A percentile compares a stretch with the other conserved stretches of the same genome.
phyloP scores from a whole-genome alignment of 2,888 invertebrate species.

The Athalia circularis region DNA sequence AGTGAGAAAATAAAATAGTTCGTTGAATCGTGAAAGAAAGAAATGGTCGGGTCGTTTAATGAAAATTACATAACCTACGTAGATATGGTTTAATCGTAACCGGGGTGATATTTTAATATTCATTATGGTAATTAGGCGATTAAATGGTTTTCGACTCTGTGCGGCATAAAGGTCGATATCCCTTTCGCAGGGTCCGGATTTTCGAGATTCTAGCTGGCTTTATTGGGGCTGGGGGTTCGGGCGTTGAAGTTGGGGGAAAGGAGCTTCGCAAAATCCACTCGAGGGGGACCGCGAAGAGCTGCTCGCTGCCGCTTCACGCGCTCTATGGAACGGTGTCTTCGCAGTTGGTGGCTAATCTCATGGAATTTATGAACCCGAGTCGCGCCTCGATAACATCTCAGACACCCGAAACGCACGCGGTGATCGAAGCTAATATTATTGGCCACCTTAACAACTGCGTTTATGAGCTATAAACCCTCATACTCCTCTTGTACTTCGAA shows the following conservation, averaged over 20 bases:
- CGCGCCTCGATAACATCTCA: slow-evolving; percentile 62
- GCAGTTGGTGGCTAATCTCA: slow-evolving; percentile 64
- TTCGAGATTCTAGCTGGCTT: background rate
- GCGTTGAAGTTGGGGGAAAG: too few species aligned
- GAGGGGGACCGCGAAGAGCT: slow-evolving; percentile 28
- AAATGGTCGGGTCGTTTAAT: background rate
- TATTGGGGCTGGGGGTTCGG: background rate
- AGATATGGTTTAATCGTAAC: background rate
- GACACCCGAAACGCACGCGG: slow-evolving; percentile 1
- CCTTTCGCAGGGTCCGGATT: background rate
- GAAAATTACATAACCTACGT: background rate
- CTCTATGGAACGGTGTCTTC: slow-evolving; percentile 37
- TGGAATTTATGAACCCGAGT: slow-evolving; percentile 64
- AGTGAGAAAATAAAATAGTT: too few species aligned
- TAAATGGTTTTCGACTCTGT: slow-evolving; percentile 12
- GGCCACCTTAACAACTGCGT: slow-evolving; percentile 42
- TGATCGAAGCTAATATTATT: background rate
- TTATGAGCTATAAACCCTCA: too few species aligned
- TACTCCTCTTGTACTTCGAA: too few species aligned
- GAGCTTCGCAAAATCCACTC: too few species aligned
- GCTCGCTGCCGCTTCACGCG: background rate
- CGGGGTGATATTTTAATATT: slow-evolving; percentile 23
- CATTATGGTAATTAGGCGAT: slow-evolving; percentile 30
- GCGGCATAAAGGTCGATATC: background rate
- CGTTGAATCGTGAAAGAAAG: background rate